Evolutionary conservation across 2,113 vertebrate genomes (phyloP), one percentile per base, ranked within the genome.

Genomic region (Salvelinus alpinus): DNA sequence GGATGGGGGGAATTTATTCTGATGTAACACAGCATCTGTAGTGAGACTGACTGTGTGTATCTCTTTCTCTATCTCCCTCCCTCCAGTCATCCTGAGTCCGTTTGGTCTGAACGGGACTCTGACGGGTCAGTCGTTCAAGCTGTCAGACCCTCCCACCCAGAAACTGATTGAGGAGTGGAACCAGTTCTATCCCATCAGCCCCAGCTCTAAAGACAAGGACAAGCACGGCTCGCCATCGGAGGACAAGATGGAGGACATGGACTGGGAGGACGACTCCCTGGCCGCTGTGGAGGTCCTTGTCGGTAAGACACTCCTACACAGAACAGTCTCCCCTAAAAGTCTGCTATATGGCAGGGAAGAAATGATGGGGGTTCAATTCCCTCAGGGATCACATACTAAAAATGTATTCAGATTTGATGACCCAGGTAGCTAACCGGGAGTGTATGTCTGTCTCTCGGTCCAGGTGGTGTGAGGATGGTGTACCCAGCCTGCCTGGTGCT

Each of bases 101-200:
- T 99, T 98, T 67, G 98, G 98, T 81, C 90, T 99, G 89, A 99
- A 96, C 84, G 98, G 97, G 73, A 97, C 96, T 0, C 95, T 99
- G 82, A 99, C 98, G 9, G 98, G 98, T 79, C 98, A 99, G 90
- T 97, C 98, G 1, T 99, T 97, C 90, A 99, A 99, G 93, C 95
- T 97, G 89, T 98, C 97, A 16, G 97, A 98, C 91, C 96, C 96
- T 60, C 95, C 96, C 6, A 99, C 97, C 14, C 96, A 97, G 90
- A 99, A 98, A 90, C 91, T 99, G 72, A 97, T 99, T 67, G 95
- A 97, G 85, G 98, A 99, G 93, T 99, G 98, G 98, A 99, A 98
- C 87, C 98, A 99, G 70, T 99, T 99, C 87, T 99, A 99, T 91
- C 97, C 97, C 71, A 96, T 99, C 84, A 95, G 95, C 29, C 95